Percentiles rank a stretch among this genome's conserved stretches.
These are phyloP conservation scores for Conus betulinus DNA, from an alignment of 1,140 invertebrate species.

Conservation along the genomic window DNA sequence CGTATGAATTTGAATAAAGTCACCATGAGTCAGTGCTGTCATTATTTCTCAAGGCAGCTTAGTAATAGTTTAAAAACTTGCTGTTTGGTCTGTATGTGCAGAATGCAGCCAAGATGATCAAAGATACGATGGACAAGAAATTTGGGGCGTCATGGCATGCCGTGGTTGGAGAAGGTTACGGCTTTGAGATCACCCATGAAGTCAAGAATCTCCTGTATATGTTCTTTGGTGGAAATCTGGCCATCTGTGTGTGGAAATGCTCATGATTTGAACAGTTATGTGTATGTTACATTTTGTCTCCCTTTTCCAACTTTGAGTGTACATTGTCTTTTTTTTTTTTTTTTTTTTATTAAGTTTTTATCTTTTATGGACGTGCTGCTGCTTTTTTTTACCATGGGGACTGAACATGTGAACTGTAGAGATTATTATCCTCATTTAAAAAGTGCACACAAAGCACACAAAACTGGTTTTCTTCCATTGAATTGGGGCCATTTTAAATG, in stretches of 20 bases:
- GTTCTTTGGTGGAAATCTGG: conserved; percentile 93
- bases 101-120: conserved; percentile 90
- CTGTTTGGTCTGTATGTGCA: conserved; percentile 61
- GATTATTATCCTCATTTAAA: neutral
- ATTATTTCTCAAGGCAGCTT: no score
- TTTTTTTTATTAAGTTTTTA: neutral
- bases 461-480: neutral
- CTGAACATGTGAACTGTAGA: neutral
- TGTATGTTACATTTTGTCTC: neutral
- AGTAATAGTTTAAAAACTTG: no score
- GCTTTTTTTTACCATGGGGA: neutral
- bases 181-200: conserved; percentile 93
- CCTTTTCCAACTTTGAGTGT: neutral
- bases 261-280: conserved; percentile 67
- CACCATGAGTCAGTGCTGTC: no score
- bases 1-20: no score
- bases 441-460: neutral
- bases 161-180: conserved; percentile 95
- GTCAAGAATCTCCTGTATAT: conserved; percentile 92
- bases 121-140: conserved; percentile 95
- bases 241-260: conserved; percentile 94
- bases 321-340: neutral
- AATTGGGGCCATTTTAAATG: neutral
- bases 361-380: neutral
- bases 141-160: conserved; percentile 95